Evolutionary conservation across 64 coral and sea anemone genomes (phyloP).

Genomic region (Montipora sp.): DNA sequence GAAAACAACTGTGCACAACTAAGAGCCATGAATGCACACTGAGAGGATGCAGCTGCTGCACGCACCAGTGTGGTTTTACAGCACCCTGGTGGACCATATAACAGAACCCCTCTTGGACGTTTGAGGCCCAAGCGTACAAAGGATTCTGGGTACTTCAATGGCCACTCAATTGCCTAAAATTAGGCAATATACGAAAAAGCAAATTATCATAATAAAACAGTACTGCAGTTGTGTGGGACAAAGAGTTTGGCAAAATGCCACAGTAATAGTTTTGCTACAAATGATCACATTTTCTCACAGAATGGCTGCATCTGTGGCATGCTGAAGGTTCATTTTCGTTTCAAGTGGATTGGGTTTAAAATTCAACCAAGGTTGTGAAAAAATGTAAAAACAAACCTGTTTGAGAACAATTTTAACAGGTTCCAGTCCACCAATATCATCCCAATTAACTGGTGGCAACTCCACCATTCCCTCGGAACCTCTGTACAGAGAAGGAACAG

Average conservation of each 20-base stretch:
- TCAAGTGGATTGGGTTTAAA: neutral
- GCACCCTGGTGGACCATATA: conserved; percentile 97
- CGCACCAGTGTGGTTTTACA: conserved; percentile 94
- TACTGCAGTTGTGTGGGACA: no score
- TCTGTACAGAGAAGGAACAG: conserved; percentile 92
- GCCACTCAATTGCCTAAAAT: conserved; percentile 93
- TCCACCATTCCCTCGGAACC: conserved; percentile 86
- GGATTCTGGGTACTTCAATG: conserved; percentile 87
- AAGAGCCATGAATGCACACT: conserved; percentile 90
- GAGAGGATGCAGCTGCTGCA: conserved; percentile 77
- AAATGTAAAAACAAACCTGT: conserved; percentile 44
- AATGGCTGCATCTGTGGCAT: no score
- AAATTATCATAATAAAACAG: no score
- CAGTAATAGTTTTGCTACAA: no score
- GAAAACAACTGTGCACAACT: conserved; percentile 97
- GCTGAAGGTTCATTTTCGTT: no score
- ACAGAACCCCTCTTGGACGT: conserved; percentile 77
- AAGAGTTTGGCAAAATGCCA: no score
- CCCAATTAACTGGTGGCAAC: conserved; percentile 62
- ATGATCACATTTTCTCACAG: no score
- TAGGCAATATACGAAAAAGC: neutral
- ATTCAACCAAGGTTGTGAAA: neutral
- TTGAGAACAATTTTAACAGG: conserved; percentile 86
- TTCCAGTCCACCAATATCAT: conserved; percentile 82
- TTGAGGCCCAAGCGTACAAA: conserved; percentile 82